These are phyloP conservation scores for Ormyrus rosae DNA, from an alignment of 2,888 invertebrate genomes.

Conservation along the genomic window DNA sequence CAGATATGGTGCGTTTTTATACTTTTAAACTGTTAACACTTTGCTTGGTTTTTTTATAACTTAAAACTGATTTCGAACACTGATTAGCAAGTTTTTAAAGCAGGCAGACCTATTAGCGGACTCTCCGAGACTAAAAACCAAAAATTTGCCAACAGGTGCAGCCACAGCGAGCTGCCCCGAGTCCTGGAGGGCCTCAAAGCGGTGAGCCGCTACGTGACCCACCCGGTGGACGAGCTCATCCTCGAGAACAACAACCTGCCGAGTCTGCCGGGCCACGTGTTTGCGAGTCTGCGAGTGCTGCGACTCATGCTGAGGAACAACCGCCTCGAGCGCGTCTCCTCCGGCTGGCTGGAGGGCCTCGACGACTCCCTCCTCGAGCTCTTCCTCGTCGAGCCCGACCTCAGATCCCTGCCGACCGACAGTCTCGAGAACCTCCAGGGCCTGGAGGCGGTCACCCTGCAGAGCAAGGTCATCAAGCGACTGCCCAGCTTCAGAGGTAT, in stretches of 20 bases:
- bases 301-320: conserved; percentile 91
- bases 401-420: conserved; percentile 87
- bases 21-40: not conserved
- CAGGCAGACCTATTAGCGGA: too few relatives aligned
- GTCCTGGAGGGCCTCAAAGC: conserved; percentile 86
- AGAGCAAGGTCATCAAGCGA: conserved; percentile 85
- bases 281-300: conserved; percentile 85
- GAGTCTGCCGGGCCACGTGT: conserved; percentile 88
- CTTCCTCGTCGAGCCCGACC: conserved; percentile 89
- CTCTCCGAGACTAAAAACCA: too few relatives aligned
- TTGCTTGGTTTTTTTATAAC: too few relatives aligned
- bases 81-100: too few relatives aligned
- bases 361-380: conserved; percentile 88
- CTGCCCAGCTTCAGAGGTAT: conserved; percentile 84
- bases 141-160: conserved; percentile 82
- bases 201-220: conserved; percentile 81
- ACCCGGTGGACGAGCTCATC: conserved; percentile 89
- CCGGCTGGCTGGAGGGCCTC: conserved; percentile 87
- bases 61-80: too few relatives aligned
- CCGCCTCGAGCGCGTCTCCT: conserved; percentile 87
- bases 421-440: conserved; percentile 85
- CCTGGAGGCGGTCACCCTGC: conserved; percentile 89
- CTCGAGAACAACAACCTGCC: conserved; percentile 92
- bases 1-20: conserved; percentile 85
- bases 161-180: conserved; percentile 90